Conservation (phyloP, 2,888 invertebrate genomes). For the Ennomos quercinarius region DNA sequence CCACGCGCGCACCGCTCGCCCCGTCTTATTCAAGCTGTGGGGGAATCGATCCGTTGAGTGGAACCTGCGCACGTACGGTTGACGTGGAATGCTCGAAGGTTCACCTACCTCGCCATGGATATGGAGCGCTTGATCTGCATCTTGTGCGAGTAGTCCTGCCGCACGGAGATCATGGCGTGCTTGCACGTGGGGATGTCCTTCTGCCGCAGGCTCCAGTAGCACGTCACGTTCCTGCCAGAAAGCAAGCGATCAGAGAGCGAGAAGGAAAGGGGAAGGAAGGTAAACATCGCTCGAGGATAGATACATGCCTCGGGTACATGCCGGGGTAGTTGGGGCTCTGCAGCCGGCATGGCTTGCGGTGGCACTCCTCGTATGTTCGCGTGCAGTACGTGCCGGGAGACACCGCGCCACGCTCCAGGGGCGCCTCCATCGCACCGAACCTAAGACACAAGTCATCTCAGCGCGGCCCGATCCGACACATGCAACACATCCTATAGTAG, state of each 20-base stretch:
- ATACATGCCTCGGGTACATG: constrained; percentile 88
- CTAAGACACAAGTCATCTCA: constrained; percentile 57
- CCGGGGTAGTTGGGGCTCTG: constrained; percentile 97
- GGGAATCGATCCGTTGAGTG: neutral
- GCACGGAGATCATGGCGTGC: constrained; percentile 95
- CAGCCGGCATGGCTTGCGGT: constrained; percentile 92
- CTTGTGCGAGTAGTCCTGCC: constrained; percentile 90
- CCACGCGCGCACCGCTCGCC: constrained; percentile 91
- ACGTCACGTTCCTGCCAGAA: constrained; percentile 92
- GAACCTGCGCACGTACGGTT: neutral
- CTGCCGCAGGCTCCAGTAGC: constrained; percentile 94
- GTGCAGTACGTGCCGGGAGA: constrained; percentile 94
- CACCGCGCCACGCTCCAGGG: constrained; percentile 93
- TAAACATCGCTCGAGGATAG: neutral
- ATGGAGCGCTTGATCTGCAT: constrained; percentile 89
- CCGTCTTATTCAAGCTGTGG: constrained; percentile 88
- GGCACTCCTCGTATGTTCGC: constrained; percentile 93
- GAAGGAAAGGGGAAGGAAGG: neutral
- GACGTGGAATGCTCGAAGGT: neutral
- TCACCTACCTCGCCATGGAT: constrained; percentile 84
- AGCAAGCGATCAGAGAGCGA: constrained; percentile 1
- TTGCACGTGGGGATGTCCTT: constrained; percentile 95
- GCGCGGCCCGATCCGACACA: neutral
- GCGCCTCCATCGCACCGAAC: constrained; percentile 90
- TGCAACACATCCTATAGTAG: neutral